A percentile compares a stretch with the other conserved stretches of the same genome.
These are phyloP conservation scores for Seriola dumerili DNA, from an alignment of 2,113 vertebrate genomes.

Conservation along the genomic window DNA sequence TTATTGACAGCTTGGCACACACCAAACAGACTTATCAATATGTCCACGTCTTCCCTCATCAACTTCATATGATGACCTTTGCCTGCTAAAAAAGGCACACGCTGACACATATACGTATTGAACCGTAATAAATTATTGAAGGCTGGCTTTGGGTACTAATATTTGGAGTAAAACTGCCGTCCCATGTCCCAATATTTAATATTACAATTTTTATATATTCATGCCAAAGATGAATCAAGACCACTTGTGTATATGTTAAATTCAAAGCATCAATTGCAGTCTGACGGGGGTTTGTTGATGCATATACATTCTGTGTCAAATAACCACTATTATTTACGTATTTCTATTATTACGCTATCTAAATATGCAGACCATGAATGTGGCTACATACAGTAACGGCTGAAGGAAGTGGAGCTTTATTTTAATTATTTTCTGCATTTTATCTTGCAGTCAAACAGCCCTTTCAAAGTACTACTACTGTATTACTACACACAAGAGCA, in stretches of 20 bases:
- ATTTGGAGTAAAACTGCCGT: background rate
- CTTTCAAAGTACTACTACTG: too few relatives aligned
- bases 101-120: constrained; percentile 2
- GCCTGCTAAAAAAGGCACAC: background rate
- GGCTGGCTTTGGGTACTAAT: background rate
- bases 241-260: constrained; percentile 2
- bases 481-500: too few relatives aligned
- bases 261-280: background rate
- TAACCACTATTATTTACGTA: background rate
- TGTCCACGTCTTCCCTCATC: constrained; percentile 5
- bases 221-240: background rate
- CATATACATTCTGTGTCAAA: background rate
- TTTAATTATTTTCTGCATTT: too few relatives aligned
- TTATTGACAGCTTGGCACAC: constrained; percentile 17
- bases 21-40: constrained; percentile 18
- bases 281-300: background rate
- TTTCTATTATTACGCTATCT: background rate
- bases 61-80: background rate
- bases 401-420: too few relatives aligned
- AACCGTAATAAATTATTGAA: background rate
- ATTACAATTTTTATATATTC: background rate
- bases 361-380: background rate
- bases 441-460: too few relatives aligned
- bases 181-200: too few relatives aligned
- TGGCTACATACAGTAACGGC: too few relatives aligned